Conservation (phyloP, 2,113 vertebrate species). For the Anhinga rufa region DNA sequence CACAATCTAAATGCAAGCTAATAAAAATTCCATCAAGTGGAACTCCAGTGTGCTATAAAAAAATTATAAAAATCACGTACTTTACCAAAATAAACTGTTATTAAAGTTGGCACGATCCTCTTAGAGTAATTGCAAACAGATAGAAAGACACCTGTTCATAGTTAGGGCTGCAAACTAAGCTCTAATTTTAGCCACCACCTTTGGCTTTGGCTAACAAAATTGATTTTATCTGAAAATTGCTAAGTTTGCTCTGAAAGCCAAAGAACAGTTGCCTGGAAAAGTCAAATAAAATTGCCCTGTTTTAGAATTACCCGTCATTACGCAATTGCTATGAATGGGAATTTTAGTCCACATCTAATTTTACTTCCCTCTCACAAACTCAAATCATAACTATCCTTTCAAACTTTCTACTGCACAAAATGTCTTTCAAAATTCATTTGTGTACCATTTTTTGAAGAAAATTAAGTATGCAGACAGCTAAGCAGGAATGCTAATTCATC, state of each 20-base stretch:
- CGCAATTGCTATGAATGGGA: not conserved
- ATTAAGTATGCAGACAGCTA: not conserved
- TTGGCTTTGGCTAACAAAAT: not conserved
- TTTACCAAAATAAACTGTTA: constrained; percentile 9
- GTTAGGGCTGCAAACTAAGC: not conserved
- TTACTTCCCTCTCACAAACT: not conserved
- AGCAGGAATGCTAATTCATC: not conserved
- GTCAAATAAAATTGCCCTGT: not conserved
- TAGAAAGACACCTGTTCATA: not conserved
- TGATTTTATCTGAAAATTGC: constrained; percentile 29
- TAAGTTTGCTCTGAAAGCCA: not conserved
- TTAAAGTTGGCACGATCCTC: not conserved
- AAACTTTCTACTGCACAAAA: not conserved
- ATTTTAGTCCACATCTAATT: not conserved
- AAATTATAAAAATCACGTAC: not conserved
- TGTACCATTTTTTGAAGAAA: not conserved
- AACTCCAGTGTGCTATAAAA: not conserved
- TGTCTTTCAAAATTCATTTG: not conserved
- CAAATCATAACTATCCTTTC: not conserved
- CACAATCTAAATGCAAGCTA: not conserved
- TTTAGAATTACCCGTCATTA: not conserved
- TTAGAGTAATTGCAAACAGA: not conserved
- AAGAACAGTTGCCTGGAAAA: not conserved
- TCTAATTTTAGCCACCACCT: constrained; percentile 3
- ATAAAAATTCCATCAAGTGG: not conserved